A percentile compares a stretch with the other conserved stretches of the same genome.
phyloP scores from a whole-genome alignment of 2,113 vertebrate species.

The Leucosticte australis region DNA sequence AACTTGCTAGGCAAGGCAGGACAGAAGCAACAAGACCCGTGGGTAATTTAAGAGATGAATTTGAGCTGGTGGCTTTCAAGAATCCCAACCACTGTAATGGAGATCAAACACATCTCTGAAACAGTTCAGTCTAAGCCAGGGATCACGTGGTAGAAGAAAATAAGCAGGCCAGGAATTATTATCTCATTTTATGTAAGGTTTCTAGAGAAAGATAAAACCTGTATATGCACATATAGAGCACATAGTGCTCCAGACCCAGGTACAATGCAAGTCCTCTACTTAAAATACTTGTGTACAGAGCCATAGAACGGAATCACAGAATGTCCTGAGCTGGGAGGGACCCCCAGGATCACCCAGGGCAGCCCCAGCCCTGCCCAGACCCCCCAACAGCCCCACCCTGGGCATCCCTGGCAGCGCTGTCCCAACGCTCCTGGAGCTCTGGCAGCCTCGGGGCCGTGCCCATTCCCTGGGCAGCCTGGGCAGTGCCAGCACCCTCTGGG shows the following conservation, averaged over 20 bases:
- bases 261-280: neutral
- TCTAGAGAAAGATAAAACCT: neutral
- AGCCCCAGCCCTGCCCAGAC: fast-evolving
- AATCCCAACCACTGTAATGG: neutral
- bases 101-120: neutral
- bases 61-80: neutral
- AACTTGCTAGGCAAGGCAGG: slow-evolving; percentile 31
- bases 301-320: neutral
- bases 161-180: neutral
- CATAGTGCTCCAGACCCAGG: neutral
- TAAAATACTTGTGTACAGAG: neutral
- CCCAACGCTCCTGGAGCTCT: neutral
- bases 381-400: neutral
- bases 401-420: neutral
- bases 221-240: neutral
- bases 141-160: neutral
- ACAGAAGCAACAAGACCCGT: slow-evolving; percentile 13
- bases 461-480: neutral
- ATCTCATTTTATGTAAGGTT: neutral
- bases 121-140: neutral
- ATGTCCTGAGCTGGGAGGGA: neutral
- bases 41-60: slow-evolving; percentile 35
- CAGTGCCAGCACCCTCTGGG: neutral
- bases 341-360: fast-evolving
- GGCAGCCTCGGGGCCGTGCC: neutral